Conservation (phyloP, 2,797 vertebrate species). For the Ambastaia sidthimunki region DNA sequence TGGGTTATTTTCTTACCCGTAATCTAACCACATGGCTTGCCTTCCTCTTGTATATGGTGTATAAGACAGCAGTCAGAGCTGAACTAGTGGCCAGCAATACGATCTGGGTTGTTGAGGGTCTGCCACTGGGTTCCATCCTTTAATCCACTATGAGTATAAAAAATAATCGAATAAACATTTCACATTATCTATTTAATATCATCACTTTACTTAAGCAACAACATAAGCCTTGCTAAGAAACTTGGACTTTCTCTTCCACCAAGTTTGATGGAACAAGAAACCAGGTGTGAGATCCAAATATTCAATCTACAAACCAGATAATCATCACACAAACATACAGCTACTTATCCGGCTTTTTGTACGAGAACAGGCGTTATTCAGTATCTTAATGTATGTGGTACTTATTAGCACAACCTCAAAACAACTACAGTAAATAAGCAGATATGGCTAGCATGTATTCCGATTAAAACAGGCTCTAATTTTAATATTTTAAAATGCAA, state of each 20-base stretch:
- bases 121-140: conserved; percentile 85
- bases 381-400: not conserved
- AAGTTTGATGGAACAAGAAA: not conserved
- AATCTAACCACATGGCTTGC: conserved; percentile 79
- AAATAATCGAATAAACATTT: not conserved
- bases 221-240: not conserved
- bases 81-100: conserved; percentile 85
- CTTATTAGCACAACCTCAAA: not conserved
- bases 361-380: not conserved
- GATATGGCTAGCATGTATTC: conserved; percentile 10
- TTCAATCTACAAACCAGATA: not conserved
- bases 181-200: too few species aligned
- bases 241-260: not conserved
- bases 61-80: conserved; percentile 84
- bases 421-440: not conserved
- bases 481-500: not conserved
- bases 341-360: not conserved
- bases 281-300: too few species aligned
- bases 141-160: not conserved
- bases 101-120: conserved; percentile 83
- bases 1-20: conserved; percentile 85
- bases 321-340: not conserved
- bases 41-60: conserved; percentile 84
- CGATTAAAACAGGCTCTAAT: not conserved
- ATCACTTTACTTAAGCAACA: too few species aligned